Percentiles rank a stretch among this genome's conserved stretches.
phyloP scores from a whole-genome alignment of 1,140 invertebrate species.

The Drosophila asahinai region DNA sequence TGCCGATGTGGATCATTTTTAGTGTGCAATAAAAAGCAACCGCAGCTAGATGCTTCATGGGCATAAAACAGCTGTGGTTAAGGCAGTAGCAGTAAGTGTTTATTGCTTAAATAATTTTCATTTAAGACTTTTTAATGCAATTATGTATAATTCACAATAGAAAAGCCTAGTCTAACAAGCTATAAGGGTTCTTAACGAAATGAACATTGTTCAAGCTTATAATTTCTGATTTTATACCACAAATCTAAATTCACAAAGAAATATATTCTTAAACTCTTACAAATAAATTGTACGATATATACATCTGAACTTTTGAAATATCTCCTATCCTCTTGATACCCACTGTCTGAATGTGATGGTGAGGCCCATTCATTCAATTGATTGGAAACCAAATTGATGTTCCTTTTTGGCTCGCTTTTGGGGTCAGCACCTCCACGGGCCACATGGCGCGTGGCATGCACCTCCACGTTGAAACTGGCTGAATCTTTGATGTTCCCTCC shows the following conservation, averaged over 20 bases:
- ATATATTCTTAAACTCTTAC: no score
- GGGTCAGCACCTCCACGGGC: slow-evolving; percentile 62
- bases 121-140: not conserved
- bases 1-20: slow-evolving; percentile 63
- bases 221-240: not conserved
- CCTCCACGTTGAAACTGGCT: slow-evolving; percentile 37
- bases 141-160: not conserved
- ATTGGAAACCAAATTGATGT: slow-evolving; percentile 68
- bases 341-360: slow-evolving; percentile 24
- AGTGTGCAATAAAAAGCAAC: slow-evolving; percentile 73
- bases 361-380: slow-evolving; percentile 65
- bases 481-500: slow-evolving; percentile 67
- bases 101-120: not conserved
- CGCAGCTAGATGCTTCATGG: slow-evolving; percentile 21
- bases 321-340: not conserved
- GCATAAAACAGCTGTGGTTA: slow-evolving; percentile 9
- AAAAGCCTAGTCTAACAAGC: not conserved
- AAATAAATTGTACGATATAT: not conserved
- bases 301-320: not conserved
- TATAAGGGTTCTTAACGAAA: not conserved
- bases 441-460: slow-evolving; percentile 70
- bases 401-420: slow-evolving; percentile 49
- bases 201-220: no score
- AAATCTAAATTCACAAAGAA: no score
- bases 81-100: not conserved